Evolutionary conservation across 1,140 invertebrate genomes (phyloP), one percentile per base, ranked within the genome.

Genomic region (Trachymyrmex cornetzi): DNA sequence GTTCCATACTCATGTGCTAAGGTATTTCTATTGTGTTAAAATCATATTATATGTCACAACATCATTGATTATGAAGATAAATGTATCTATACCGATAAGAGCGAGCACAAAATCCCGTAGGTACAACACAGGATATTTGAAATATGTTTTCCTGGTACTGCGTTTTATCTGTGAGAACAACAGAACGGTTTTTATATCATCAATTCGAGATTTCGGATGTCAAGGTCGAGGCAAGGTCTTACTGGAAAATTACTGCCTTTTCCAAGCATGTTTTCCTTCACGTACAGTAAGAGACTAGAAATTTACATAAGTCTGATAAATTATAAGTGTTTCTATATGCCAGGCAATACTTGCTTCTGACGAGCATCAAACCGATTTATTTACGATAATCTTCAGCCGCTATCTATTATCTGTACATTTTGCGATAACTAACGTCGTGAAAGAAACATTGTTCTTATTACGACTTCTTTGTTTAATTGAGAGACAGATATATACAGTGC

Each of bases 61-160:
- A 77, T 59, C 30, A 82, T 71, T 59, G 27, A 69, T 69, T 69
- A 22, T 19, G 22, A 69, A 90, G 69, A 86, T 88, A 48, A 34
- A 34, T 59, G 72, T 88, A 90, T 90, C 86, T 87, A 0, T 61
- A 34, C 64, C 85, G 89, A 89, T 90, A 89, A 69, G 59, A 89
- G 34, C 24, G 22, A 24, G 16, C 53, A 81, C 44, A 34, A 74
- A 48, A 22, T 30, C 19, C 16, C 22, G 0, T 22, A 34, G 12
- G 14, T 48, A 71, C 22, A 19, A 38, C 16, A 14, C 3, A 48
- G 44, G 16, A 11, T 61, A 30, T 44, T 27, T 22, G 7, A n/a
- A 27, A 69, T 16, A 69, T 9, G 34, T 19, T 82, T 74, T 48
- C 14, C 34, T 19, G 30, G 0, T 30, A 63, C 12, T n/a, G n/a